These are phyloP conservation scores for Apostichopus parvimensis DNA, from an alignment of 35 echinoderm and acorn worm species.

Conservation along the genomic window DNA sequence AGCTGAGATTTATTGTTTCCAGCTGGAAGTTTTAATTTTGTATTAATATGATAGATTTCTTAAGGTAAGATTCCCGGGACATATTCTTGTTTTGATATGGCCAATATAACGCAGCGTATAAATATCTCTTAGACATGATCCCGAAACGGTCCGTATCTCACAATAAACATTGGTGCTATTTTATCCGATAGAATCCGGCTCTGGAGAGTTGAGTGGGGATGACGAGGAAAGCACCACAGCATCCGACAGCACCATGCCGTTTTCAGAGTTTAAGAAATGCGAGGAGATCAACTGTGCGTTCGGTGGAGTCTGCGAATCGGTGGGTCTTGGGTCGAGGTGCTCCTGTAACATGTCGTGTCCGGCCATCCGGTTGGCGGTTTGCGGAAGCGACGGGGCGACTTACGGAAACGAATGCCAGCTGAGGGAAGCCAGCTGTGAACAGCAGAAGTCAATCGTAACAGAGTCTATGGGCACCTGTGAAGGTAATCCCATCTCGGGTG, in stretches of 20 bases:
- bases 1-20: too few species aligned
- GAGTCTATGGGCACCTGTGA: conserved; percentile 73
- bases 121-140: too few species aligned
- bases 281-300: conserved; percentile 76
- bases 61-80: too few species aligned
- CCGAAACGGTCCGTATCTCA: too few species aligned
- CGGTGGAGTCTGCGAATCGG: conserved; percentile 68
- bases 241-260: background rate
- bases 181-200: background rate
- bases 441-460: conserved; percentile 46
- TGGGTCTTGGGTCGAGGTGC: conserved; percentile 52
- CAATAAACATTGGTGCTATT: too few species aligned
- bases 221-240: background rate
- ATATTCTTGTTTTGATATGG: too few species aligned
- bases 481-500: conserved; percentile 45
- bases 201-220: background rate
- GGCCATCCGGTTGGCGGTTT: conserved; percentile 67
- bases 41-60: too few species aligned
- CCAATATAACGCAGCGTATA: too few species aligned
- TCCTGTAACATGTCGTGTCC: conserved; percentile 85
- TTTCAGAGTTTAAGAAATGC: conserved; percentile 16
- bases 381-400: conserved; percentile 75
- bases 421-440: conserved; percentile 71
- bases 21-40: too few species aligned
- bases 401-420: conserved; percentile 90